Conservation (phyloP, 2,888 invertebrate species). For the Macrophya alboannulata region DNA sequence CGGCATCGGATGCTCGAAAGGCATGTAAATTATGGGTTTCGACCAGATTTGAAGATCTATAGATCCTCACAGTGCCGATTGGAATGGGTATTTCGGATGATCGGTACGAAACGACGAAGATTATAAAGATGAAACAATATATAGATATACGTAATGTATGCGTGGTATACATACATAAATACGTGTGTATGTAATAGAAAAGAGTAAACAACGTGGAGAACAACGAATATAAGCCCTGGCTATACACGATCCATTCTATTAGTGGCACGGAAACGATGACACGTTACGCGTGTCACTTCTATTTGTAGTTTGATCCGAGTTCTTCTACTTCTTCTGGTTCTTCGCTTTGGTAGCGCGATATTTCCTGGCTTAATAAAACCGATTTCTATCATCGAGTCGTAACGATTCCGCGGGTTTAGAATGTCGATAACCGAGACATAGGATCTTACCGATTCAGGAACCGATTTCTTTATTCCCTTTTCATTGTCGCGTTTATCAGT, state of each 20-base stretch:
- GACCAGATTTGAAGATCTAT: neutral
- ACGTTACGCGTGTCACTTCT: constrained; percentile 54
- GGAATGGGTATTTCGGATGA: neutral
- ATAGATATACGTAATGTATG: neutral
- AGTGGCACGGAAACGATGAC: constrained; percentile 52
- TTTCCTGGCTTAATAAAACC: neutral
- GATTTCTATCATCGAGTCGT: neutral
- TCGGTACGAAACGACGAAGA: neutral
- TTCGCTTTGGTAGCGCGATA: neutral
- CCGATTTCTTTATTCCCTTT: neutral
- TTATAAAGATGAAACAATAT: neutral
- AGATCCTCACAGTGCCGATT: neutral
- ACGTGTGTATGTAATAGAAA: neutral
- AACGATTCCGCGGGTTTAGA: neutral
- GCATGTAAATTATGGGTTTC: neutral
- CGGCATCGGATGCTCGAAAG: neutral
- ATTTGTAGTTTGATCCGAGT: constrained; percentile 51
- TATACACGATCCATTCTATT: constrained; percentile 42
- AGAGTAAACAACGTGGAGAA: constrained; percentile 7
- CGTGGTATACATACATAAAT: too few relatives aligned
- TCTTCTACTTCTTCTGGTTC: neutral
- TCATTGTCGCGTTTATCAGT: neutral
- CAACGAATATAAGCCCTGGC: constrained; percentile 1
- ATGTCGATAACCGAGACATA: too few relatives aligned
- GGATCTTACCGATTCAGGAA: neutral